These are phyloP conservation scores for Drosophila ogumai DNA, from an alignment of 1,140 invertebrate genomes.

Conservation along the genomic window DNA sequence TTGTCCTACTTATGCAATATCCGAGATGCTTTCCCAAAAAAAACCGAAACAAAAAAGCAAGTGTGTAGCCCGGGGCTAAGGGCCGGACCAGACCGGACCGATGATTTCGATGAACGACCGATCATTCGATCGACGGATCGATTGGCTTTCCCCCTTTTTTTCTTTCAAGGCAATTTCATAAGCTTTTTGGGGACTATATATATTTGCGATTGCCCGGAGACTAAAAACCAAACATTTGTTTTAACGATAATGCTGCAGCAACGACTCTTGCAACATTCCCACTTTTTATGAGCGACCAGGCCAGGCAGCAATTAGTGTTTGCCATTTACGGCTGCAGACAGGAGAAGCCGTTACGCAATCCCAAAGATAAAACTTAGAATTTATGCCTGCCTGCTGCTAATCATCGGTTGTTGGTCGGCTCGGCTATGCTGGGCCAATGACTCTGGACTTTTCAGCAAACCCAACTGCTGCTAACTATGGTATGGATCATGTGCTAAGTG, in stretches of 20 bases:
- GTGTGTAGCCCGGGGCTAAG: constrained; percentile 33
- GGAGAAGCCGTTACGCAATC: constrained; percentile 40
- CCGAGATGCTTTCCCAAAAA: constrained; percentile 32
- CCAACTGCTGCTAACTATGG: constrained; percentile 17
- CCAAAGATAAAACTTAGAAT: constrained; percentile 35
- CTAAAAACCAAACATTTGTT: constrained; percentile 32
- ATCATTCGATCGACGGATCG: constrained; percentile 27
- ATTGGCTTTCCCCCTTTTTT: constrained; percentile 36
- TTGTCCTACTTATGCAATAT: constrained; percentile 46
- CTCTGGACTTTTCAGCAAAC: constrained; percentile 7
- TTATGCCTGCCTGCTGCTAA: constrained; percentile 26
- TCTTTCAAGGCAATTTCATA: constrained; percentile 2
- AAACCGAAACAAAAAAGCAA: constrained; percentile 27
- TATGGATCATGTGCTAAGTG: constrained; percentile 46
- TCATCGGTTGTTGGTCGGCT: constrained; percentile 8
- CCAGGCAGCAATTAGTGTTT: constrained; percentile 33
- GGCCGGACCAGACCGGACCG: constrained; percentile 15
- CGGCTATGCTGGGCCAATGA: constrained; percentile 14
- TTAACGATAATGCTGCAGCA: constrained; percentile 31
- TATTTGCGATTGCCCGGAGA: constrained; percentile 33
- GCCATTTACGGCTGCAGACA: constrained; percentile 16
- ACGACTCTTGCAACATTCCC: constrained; percentile 25
- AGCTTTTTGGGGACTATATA: constrained; percentile 23
- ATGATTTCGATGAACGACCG: constrained; percentile 34
- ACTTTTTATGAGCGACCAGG: constrained; percentile 25